A percentile compares a stretch with the other conserved stretches of the same genome.
Conservation (phyloP, 2,888 invertebrate genomes). For the Aporophyla lueneburgensis region DNA sequence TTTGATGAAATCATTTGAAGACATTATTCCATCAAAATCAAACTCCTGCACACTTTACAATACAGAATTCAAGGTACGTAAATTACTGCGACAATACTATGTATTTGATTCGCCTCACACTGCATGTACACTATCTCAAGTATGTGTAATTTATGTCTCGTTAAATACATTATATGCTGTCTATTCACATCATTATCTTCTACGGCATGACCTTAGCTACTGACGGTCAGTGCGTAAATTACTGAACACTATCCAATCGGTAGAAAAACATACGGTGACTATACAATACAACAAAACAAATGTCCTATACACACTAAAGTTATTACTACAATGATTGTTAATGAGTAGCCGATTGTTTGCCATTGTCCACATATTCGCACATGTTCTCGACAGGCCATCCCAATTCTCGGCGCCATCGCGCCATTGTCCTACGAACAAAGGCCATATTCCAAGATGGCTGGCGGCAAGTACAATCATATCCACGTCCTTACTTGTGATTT, state of each 20-base stretch:
- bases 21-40: slow-evolving; percentile 22
- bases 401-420: slow-evolving; percentile 83
- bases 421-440: slow-evolving; percentile 85
- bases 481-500: slow-evolving; percentile 64
- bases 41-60: neutral
- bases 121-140: slow-evolving; percentile 33
- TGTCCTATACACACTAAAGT: slow-evolving; percentile 66
- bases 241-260: slow-evolving; percentile 42
- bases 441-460: slow-evolving; percentile 76
- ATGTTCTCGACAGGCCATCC: slow-evolving; percentile 79
- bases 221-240: slow-evolving; percentile 49
- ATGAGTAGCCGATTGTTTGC: slow-evolving; percentile 80
- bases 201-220: slow-evolving; percentile 42
- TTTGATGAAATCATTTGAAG: neutral
- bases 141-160: slow-evolving; percentile 35
- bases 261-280: slow-evolving; percentile 50
- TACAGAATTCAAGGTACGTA: slow-evolving; percentile 27
- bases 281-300: slow-evolving; percentile 58
- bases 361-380: slow-evolving; percentile 79
- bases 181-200: slow-evolving; percentile 54
- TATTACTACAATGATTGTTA: slow-evolving; percentile 69
- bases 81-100: slow-evolving; percentile 23
- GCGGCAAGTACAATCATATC: slow-evolving; percentile 64
- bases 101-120: slow-evolving; percentile 18
- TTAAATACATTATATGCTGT: slow-evolving; percentile 27